Base-by-base conservation (phyloP, 2,113 vertebrate genomes). In the Steatornis caripensis region DNA sequence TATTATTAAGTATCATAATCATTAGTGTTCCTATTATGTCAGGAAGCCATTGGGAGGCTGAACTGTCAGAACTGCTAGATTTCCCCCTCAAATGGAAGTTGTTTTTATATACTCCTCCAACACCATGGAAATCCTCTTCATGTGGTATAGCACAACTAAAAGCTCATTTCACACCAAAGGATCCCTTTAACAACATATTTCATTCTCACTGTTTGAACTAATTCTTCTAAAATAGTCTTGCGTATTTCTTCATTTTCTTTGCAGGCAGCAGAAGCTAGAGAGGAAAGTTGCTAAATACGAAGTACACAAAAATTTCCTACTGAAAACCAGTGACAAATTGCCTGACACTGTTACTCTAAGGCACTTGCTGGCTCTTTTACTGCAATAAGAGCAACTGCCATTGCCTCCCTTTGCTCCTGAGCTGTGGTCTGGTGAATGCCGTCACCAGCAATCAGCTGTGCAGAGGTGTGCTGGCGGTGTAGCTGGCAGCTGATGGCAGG, bases 251-350 rank as follows among this genome's bases (percentile, higher is more conserved):
- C 13, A 62, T 84, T 93, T 75, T 71, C 64, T 87, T 86, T 89
- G 76, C 96, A 99, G 98, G 70, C 96, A 98, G 60, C 87, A 96
- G 64, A 85, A 93, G 54, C 95, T 99, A 89, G 97, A 98, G 89
- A 97, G 96, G 30, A 96, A 93, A 80, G 89, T 98, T 43, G 53
- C 83, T 90, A 98, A 98, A 89, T 96, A 98, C 30, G 96, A 98
- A 97, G 82, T 88, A 22, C 98, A 96, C 55, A 97, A 98, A 94
- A 95, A 98, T 92, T 99, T 98, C 76, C 79, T 99, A 79, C 79
- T 96, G 69, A 98, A 98, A 96, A 98, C 97, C 32, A 71, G 98
- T 19, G 95, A 98, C 84, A 93, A 96, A 85, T 92, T 98, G 45
- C 98, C 98, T 65, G 97, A 96, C 27, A 80, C 97, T 97, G 32